Evolutionary conservation across 2,113 vertebrate genomes (phyloP), one percentile per base, ranked within the genome.

Genomic region (Vombatus ursinus): DNA sequence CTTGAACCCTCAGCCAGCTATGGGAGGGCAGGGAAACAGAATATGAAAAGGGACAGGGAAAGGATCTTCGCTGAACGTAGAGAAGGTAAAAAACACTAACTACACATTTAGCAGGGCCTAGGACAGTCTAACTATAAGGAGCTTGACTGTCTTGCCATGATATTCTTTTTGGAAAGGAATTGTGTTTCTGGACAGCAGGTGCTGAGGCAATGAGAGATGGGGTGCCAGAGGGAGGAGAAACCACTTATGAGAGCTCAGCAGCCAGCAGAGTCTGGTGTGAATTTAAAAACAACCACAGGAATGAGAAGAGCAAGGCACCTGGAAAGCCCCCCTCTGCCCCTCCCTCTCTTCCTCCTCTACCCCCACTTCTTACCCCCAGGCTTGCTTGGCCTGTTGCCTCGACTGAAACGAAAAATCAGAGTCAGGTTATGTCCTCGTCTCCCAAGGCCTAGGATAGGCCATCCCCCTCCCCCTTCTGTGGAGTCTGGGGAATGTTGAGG

Each of bases 111-210:
- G n/a, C 68, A 84, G n/a, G 19, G 16, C 31, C 47, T 25, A 37
- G 90, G 90, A 96, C 89, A 52, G 49, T 2, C 50, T 6, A 23
- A 50, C 25, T 49, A 52, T 26, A 11, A 92, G 90, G 91, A 92
- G 50, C 52, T 90, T n/a, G 6, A 8, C 14, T 84, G 68, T 23
- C 49, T 31, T 11, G 8, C 91, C 49, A 5, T 52, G 0, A 48
- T 22, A 84, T 93, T 49, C 51, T 68, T 68, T 94, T 52, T 52
- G 89, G 61, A 93, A 93, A 48, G 90, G 52, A 8, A 89, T 24
- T 93, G 48, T 31, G 28, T 92, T 95, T 93, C 91, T 84, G 90
- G 57, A 47, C 52, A 50, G 31, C 52, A 92, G 44, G 48, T 94
- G 28, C 94, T 84, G 52, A 77, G 31, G 37, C 48, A 92, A 61